Conservation (phyloP, 2,113 vertebrate species). For the Dipodomys ordii region DNA sequence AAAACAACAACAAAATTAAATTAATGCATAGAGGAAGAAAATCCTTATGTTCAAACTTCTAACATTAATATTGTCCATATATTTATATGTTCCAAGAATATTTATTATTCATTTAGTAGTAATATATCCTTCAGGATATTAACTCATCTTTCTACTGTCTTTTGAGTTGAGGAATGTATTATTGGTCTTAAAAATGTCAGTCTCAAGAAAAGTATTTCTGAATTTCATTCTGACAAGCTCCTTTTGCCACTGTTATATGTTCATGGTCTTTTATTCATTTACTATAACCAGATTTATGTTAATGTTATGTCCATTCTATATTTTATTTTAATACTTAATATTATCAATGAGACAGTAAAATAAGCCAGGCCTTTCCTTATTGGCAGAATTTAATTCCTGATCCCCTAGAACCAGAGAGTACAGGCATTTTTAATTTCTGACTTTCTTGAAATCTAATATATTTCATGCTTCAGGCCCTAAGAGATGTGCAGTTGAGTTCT, state of each 20-base stretch:
- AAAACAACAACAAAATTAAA: not conserved
- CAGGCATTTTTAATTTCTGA: slow-evolving; percentile 49
- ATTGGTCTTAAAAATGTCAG: slow-evolving; percentile 27
- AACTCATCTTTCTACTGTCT: slow-evolving; percentile 3
- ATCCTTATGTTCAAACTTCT: not conserved
- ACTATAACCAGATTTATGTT: slow-evolving; percentile 31
- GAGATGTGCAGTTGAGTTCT: slow-evolving; percentile 42
- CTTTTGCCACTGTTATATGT: not conserved
- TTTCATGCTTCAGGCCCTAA: not conserved
- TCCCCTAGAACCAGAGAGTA: not conserved
- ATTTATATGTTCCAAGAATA: slow-evolving; percentile 26
- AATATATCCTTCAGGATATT: slow-evolving; percentile 24
- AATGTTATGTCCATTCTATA: not conserved
- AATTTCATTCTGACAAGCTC: not conserved
- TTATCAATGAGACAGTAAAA: slow-evolving; percentile 9
- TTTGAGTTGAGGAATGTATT: slow-evolving; percentile 30
- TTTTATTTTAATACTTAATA: slow-evolving; percentile 50
- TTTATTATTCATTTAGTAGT: slow-evolving; percentile 29
- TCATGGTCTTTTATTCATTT: slow-evolving; percentile 44
- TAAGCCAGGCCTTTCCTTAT: slow-evolving; percentile 11
- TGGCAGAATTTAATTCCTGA: slow-evolving; percentile 28
- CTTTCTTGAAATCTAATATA: not conserved
- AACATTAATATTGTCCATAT: not conserved
- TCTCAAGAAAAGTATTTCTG: slow-evolving; percentile 18
- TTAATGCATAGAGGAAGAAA: not conserved